A percentile compares a stretch with the other conserved stretches of the same genome.
phyloP scores from a whole-genome alignment of 2,113 vertebrate species.

The Lepus europaeus region DNA sequence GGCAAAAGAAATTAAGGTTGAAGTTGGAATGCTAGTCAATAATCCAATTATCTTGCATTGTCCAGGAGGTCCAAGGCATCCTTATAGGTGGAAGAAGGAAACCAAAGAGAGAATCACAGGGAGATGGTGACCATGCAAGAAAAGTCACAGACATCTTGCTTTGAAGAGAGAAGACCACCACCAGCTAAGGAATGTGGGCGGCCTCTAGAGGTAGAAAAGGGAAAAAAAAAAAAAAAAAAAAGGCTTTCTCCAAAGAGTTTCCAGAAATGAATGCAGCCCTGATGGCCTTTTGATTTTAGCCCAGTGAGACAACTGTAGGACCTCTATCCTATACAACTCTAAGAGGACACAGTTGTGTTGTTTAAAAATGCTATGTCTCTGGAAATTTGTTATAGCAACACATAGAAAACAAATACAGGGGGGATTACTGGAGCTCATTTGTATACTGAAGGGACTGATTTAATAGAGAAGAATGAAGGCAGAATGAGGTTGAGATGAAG shows the following conservation, averaged over 20 bases:
- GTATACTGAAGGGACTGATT: slow-evolving; percentile 23
- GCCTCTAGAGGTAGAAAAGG: slow-evolving; percentile 5
- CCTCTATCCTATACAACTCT: background rate
- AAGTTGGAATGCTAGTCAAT: slow-evolving; percentile 2
- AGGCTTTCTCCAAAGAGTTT: background rate
- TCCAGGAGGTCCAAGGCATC: background rate
- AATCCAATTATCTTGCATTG: background rate
- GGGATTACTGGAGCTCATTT: background rate
- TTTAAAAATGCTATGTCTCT: background rate
- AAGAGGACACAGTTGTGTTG: background rate
- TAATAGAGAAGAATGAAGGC: slow-evolving; percentile 1
- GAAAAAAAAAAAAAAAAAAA: background rate
- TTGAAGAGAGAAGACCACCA: background rate
- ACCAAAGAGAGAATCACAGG: background rate
- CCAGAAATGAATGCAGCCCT: background rate
- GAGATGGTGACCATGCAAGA: background rate
- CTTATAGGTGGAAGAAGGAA: slow-evolving; percentile 3
- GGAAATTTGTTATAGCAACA: background rate
- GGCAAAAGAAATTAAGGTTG: background rate
- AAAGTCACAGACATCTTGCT: slow-evolving; percentile 26
- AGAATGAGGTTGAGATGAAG: background rate
- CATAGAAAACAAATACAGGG: slow-evolving; percentile 22
- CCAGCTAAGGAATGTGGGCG: background rate
- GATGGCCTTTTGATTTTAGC: background rate
- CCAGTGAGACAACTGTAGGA: background rate